Evolutionary conservation across 2,113 vertebrate genomes (phyloP).

Genomic region (Stigmatopora nigra): DNA sequence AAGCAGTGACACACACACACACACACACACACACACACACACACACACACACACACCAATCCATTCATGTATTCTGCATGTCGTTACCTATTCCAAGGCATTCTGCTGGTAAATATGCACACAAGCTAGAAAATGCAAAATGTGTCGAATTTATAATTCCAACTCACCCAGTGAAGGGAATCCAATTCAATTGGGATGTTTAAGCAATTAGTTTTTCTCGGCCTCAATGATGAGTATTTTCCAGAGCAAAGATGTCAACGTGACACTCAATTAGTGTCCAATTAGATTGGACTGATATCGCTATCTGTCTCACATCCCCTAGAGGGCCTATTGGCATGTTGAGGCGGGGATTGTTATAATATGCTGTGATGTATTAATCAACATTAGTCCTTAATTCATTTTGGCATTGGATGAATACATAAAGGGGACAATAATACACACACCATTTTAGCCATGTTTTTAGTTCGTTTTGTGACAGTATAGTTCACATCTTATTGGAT

Average conservation of each 20-base stretch:
- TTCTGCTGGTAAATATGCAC: background rate
- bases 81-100: background rate
- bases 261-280: background rate
- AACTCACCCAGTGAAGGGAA: background rate
- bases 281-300: background rate
- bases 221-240: background rate
- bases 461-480: constrained; percentile 1
- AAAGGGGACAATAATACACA: constrained; percentile 18
- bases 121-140: background rate
- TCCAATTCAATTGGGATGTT: background rate
- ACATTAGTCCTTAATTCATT: background rate
- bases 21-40: background rate
- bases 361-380: background rate
- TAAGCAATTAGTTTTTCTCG: background rate
- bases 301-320: background rate
- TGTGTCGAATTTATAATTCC: background rate
- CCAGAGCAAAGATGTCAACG: background rate
- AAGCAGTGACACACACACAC: background rate
- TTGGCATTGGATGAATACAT: constrained; percentile 20
- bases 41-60: background rate
- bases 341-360: background rate
- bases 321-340: background rate
- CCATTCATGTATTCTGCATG: background rate
- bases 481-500: constrained; percentile 1
- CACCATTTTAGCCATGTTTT: background rate